Evolutionary conservation across 2,888 invertebrate species (phyloP).

Genomic region (Cecidostiba fungosa): DNA sequence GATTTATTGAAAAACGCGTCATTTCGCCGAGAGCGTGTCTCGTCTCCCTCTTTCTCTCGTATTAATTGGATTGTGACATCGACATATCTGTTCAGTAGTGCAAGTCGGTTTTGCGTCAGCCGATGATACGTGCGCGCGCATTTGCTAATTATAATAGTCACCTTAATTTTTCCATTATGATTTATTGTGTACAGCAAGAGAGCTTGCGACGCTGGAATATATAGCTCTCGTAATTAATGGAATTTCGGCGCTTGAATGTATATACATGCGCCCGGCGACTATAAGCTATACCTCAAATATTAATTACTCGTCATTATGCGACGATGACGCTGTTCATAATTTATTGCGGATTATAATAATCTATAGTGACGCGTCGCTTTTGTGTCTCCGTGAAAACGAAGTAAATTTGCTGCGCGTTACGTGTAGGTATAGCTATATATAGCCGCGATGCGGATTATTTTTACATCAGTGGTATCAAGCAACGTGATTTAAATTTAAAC

Average conservation of each 20-base stretch:
- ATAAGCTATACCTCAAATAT: conserved; percentile 22
- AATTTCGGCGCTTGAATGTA: conserved; percentile 3
- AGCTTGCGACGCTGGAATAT: background rate
- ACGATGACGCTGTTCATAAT: background rate
- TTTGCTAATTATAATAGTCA: conserved; percentile 2
- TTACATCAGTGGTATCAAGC: too few relatives aligned
- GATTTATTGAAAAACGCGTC: conserved; percentile 38
- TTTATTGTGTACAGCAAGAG: too few relatives aligned
- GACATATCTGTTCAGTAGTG: background rate
- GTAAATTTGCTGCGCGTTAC: too few relatives aligned
- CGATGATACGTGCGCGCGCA: background rate
- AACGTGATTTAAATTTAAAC: too few relatives aligned
- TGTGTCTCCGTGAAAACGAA: background rate
- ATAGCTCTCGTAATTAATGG: background rate
- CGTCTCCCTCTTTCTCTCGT: too few relatives aligned
- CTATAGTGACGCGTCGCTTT: background rate
- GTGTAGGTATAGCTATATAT: too few relatives aligned
- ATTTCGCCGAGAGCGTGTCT: background rate
- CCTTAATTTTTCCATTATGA: too few relatives aligned
- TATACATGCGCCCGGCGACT: background rate
- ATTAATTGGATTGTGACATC: conserved; percentile 1
- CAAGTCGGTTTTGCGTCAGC: background rate
- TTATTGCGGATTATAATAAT: conserved; percentile 24
- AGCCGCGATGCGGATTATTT: too few relatives aligned
- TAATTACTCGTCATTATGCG: conserved; percentile 21